Evolutionary conservation across 2,888 invertebrate species (phyloP).

Genomic region (Cetonia aurata): DNA sequence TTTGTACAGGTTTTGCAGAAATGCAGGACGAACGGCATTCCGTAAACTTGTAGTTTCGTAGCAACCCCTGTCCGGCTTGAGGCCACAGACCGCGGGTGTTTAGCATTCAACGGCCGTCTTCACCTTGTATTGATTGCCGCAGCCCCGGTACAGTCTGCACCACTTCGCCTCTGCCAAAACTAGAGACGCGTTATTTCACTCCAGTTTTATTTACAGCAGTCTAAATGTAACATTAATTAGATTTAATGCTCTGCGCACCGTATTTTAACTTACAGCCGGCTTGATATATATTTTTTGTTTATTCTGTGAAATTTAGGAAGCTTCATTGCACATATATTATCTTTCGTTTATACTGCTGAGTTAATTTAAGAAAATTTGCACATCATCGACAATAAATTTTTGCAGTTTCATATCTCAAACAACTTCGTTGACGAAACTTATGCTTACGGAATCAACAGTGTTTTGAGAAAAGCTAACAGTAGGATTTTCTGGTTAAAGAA

Average conservation of each 20-base stretch:
- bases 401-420: too few relatives aligned
- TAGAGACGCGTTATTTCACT: conserved; percentile 40
- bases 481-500: too few relatives aligned
- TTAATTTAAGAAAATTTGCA: too few relatives aligned
- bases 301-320: not conserved
- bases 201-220: conserved; percentile 14
- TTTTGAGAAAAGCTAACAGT: too few relatives aligned
- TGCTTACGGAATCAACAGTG: too few relatives aligned
- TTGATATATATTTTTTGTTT: not conserved
- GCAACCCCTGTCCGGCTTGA: conserved; percentile 54
- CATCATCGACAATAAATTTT: too few relatives aligned
- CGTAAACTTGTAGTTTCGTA: conserved; percentile 50
- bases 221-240: conserved; percentile 11
- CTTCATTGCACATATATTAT: too few relatives aligned
- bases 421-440: too few relatives aligned
- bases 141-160: conserved; percentile 59
- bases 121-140: conserved; percentile 77
- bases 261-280: not conserved
- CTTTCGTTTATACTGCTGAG: too few relatives aligned
- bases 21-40: conserved; percentile 47
- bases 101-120: conserved; percentile 74
- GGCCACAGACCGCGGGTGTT: conserved; percentile 65
- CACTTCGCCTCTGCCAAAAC: conserved; percentile 52
- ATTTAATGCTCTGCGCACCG: conserved; percentile 7
- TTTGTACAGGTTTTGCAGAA: conserved; percentile 32